phyloP scores from a whole-genome alignment of 1,140 invertebrate genomes.

The Olivierus martensii region DNA sequence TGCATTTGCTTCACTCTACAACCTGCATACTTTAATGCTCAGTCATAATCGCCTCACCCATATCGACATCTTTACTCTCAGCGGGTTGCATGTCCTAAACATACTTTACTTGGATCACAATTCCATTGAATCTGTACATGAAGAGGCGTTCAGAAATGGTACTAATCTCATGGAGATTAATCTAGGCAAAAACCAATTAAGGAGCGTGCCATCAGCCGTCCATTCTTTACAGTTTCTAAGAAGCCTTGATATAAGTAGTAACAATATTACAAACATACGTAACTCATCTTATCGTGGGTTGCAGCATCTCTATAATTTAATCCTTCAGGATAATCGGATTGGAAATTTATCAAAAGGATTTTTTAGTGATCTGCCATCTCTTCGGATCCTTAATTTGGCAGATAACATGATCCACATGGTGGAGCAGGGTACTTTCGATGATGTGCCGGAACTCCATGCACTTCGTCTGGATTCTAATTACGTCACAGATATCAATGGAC shows the following conservation, averaged over 20 bases:
- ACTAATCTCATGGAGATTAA: conserved; percentile 25
- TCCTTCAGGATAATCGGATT: conserved; percentile 73
- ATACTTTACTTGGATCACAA: conserved; percentile 75
- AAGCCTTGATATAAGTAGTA: conserved; percentile 67
- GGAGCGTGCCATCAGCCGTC: conserved; percentile 21
- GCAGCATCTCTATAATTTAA: conserved; percentile 58
- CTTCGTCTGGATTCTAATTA: conserved; percentile 73
- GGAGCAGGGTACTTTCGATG: conserved; percentile 66
- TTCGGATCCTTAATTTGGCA: conserved; percentile 78
- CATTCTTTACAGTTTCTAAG: conserved; percentile 44
- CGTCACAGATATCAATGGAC: conserved; percentile 63
- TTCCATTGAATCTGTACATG: conserved; percentile 29
- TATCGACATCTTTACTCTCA: conserved; percentile 61
- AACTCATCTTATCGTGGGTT: conserved; percentile 66
- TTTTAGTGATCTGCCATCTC: conserved; percentile 57
- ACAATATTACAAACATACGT: conserved; percentile 60
- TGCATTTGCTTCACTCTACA: conserved; percentile 61
- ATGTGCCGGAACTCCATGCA: conserved; percentile 61
- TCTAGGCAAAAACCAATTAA: conserved; percentile 48
- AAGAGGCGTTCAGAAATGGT: conserved; percentile 23
- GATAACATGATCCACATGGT: conserved; percentile 65
- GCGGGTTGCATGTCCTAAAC: conserved; percentile 64
- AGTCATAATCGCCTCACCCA: conserved; percentile 61
- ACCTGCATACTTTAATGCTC: conserved; percentile 62
- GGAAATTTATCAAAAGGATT: conserved; percentile 66